Evolutionary conservation across 2,888 invertebrate genomes (phyloP).

Genomic region (Nephrotoma guestfalica): DNA sequence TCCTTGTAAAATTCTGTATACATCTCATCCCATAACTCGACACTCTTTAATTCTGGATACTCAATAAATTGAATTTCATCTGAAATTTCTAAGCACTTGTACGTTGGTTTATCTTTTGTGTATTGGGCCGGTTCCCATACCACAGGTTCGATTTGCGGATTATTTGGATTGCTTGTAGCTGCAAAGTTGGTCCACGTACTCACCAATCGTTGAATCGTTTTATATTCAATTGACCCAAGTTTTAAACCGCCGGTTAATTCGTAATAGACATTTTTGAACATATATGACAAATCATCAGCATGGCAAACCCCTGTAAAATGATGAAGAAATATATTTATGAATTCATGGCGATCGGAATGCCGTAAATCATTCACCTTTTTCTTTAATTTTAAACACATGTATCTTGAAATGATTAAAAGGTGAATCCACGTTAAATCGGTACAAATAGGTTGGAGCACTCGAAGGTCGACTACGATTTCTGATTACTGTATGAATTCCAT

Average conservation of each 20-base stretch:
- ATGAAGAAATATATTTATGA: not conserved
- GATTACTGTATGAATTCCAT: conserved; percentile 22
- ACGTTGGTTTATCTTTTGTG: conserved; percentile 7
- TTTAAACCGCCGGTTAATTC: not conserved
- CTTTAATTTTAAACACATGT: not conserved
- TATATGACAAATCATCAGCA: conserved; percentile 29
- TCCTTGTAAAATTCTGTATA: not conserved
- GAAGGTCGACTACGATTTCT: conserved; percentile 15
- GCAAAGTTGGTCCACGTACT: conserved; percentile 28
- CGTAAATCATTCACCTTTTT: not conserved
- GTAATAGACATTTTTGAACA: conserved; percentile 24
- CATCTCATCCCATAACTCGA: conserved; percentile 21
- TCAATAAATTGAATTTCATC: conserved; percentile 18
- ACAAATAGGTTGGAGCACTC: conserved; percentile 25
- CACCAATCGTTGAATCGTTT: conserved; percentile 21
- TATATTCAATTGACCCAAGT: conserved; percentile 15
- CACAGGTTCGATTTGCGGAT: conserved; percentile 11
- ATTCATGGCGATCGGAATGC: not conserved
- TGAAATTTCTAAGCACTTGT: conserved; percentile 24
- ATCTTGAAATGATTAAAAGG: conserved; percentile 25
- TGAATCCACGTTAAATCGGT: conserved; percentile 31
- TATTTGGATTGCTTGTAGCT: conserved; percentile 21
- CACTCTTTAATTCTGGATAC: conserved; percentile 22
- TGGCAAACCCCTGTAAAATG: conserved; percentile 25
- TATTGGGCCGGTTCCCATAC: conserved; percentile 9